Evolutionary conservation across 1,140 invertebrate species (phyloP), one percentile per base, ranked within the genome.

Genomic region (Listronotus oregonensis): DNA sequence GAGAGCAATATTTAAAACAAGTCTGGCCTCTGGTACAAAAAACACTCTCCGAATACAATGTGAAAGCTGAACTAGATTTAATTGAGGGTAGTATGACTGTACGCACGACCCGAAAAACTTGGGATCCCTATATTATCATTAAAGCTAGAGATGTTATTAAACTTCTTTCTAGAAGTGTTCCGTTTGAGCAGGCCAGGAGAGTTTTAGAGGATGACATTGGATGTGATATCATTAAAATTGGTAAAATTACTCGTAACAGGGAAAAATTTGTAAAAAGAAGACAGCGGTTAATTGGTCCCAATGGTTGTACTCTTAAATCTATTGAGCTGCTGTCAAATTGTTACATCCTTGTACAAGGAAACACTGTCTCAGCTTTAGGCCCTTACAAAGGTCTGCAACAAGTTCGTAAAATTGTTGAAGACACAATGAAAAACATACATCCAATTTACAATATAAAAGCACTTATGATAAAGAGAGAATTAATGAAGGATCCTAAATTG

Each of bases 391-490:
- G 97, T 11, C 80, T 99, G 6, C 89, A 93, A 72, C 93, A 98
- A 79, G 94, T 96, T 0, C 81, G 96, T 66, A 87, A 91, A 75
- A 94, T 99, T 73, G 94, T 96, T 6, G 89, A 94, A 77, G 97
- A 99, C 73, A 97, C 95, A 3, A 98, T 99, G 96, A 95, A 96
- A 75, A 99, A 99, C 79, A 89, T 99, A 64, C 97, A 99, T 84
- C 97, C 97, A n/a, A 96, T 99, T 77, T 99, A 99, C 77, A 98
- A 98, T 75, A 97, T 99, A 0, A 99, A 99, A 82, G 90, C 93
- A 14, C 80, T 99, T 10, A 99, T 99, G 96, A 97, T 99, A 47
- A 99, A 99, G 80, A 84, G 89, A 73, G 96, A 99, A 82, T 80
- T 99, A 18, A 89, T 90, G 62, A 98, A 94, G 78, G 93, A 99